Evolutionary conservation across 2,888 invertebrate species (phyloP), one percentile per base, ranked within the genome.

Genomic region (Drosophila diplacantha): DNA sequence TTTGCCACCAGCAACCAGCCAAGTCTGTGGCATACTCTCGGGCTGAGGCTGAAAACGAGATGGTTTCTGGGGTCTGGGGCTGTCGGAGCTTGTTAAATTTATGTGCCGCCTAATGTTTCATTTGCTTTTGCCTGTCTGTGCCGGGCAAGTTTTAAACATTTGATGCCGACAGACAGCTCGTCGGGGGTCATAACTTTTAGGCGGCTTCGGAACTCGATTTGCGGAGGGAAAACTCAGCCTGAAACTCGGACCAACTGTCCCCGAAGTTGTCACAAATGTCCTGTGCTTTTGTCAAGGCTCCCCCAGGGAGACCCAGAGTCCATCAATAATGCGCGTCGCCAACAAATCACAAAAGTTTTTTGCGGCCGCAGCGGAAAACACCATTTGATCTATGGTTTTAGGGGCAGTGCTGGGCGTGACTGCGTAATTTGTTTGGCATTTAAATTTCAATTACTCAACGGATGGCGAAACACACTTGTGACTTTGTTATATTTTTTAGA

Each of bases 361-460:
- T 58, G 58, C 35, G 47, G 47, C 54, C 63, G 22, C 52, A 32
- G 35, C 52, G 38, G 49, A 53, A 63, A 55, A 53, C 31, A 43
- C 44, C 61, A 51, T 54, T 38, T 71, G 73, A 73, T 73, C 65
- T 69, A 59, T 55, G 44, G 26, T 41, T 43, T 12, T 11, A 3
- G n/a, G 58, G 37, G 20, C 50, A 31, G 29, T 1, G n/a, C 41
- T 11, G 44, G 59, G 46, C 43, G 22, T 43, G 24, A n/a, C 41
- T 51, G 16, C 26, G 35, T 18, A 67, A 70, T 80, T 80, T 72
- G 68, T 77, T 66, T 68, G 66, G 64, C 66, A 81, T 81, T 78
- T 78, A 81, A 73, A 81, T 74, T 78, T 81, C 78, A 78, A 81
- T 78, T 78, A 78, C 75, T 71, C 69, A 50, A 49, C 39, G 31